phyloP scores from a whole-genome alignment of 2,888 invertebrate species.

The Sphaerophoria rueppellii region DNA sequence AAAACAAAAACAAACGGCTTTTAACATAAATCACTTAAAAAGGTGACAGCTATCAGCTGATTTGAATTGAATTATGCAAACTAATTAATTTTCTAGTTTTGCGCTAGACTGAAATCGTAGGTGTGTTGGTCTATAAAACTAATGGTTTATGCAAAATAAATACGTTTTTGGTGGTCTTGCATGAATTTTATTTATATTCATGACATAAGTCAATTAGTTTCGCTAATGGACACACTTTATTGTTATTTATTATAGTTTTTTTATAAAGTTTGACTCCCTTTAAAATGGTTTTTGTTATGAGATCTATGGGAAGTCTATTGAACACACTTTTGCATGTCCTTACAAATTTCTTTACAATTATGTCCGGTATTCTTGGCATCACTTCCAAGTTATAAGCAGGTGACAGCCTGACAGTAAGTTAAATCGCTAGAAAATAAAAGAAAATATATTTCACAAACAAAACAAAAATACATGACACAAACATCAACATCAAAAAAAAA shows the following conservation, averaged over 20 bases:
- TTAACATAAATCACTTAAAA: constrained; percentile 8
- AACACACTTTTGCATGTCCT: not conserved
- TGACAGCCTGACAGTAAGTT: too few relatives aligned
- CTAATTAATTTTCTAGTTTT: not conserved
- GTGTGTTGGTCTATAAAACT: not conserved
- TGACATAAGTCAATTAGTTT: constrained; percentile 16
- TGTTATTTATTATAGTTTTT: not conserved
- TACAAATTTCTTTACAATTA: too few relatives aligned
- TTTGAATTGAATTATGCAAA: not conserved
- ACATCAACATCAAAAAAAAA: too few relatives aligned
- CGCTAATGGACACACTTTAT: not conserved
- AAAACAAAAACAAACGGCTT: not conserved
- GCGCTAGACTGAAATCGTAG: constrained; percentile 15
- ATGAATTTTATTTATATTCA: constrained; percentile 9
- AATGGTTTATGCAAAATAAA: constrained; percentile 23
- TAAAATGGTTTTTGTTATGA: not conserved
- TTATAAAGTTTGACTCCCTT: not conserved
- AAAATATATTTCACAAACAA: too few relatives aligned
- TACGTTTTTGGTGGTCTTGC: not conserved
- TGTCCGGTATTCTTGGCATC: too few relatives aligned
- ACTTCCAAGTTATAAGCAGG: too few relatives aligned
- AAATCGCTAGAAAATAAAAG: too few relatives aligned
- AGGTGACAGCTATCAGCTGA: not conserved
- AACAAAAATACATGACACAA: too few relatives aligned
- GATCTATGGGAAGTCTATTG: not conserved